These are phyloP conservation scores for Monochamus saltuarius DNA, from an alignment of 1,140 invertebrate species.

Conservation along the genomic window DNA sequence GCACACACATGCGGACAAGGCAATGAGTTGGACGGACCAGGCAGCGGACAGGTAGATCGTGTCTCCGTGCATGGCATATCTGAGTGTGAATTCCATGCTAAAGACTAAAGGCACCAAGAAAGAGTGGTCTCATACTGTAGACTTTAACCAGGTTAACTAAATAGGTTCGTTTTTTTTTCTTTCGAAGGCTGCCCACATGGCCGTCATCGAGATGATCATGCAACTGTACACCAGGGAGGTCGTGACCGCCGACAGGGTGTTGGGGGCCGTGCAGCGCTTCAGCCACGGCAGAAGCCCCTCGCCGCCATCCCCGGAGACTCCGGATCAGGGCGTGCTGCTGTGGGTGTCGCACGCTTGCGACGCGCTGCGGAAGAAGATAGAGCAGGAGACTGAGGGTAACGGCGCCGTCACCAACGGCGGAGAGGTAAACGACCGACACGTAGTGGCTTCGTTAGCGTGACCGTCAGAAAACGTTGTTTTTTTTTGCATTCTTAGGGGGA, in stretches of 20 bases:
- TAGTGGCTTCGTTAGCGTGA: too few species aligned
- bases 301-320: slow-evolving; percentile 64
- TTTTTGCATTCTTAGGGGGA: slow-evolving; percentile 44
- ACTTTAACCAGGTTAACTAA: too few species aligned
- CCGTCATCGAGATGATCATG: slow-evolving; percentile 97
- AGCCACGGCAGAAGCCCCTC: slow-evolving; percentile 53
- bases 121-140: too few species aligned
- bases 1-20: too few species aligned
- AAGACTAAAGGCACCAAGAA: too few species aligned
- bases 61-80: too few species aligned
- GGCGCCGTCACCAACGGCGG: slow-evolving; percentile 39
- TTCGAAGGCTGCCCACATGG: slow-evolving; percentile 89
- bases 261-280: slow-evolving; percentile 80
- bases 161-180: neutral
- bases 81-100: too few species aligned
- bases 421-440: too few species aligned
- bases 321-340: slow-evolving; percentile 84
- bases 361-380: slow-evolving; percentile 68
- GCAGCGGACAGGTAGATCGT: too few species aligned
- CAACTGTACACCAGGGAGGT: slow-evolving; percentile 91
- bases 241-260: slow-evolving; percentile 83
- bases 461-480: too few species aligned
- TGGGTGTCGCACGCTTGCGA: slow-evolving; percentile 89
- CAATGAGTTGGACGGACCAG: too few species aligned
- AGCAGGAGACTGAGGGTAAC: slow-evolving; percentile 52